A percentile compares a stretch with the other conserved stretches of the same genome.
phyloP scores from a whole-genome alignment of 2,113 vertebrate species.

The Platichthys flesus region DNA sequence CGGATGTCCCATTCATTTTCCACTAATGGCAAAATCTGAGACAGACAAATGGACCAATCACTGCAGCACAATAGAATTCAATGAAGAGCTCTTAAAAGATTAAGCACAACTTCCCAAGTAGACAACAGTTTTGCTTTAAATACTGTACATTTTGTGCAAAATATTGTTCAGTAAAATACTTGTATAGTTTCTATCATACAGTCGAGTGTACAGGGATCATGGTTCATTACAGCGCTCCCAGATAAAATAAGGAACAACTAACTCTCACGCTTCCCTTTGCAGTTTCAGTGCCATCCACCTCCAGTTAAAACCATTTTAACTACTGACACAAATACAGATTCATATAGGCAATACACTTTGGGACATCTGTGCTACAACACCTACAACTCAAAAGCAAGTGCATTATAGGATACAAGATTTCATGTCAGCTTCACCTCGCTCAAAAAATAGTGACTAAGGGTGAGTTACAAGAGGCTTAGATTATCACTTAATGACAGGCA shows the following conservation, averaged over 20 bases:
- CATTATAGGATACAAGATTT: not conserved
- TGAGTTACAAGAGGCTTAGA: not conserved
- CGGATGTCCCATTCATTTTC: too few relatives aligned
- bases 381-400: constrained; percentile 38
- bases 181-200: not conserved
- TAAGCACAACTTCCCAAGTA: not conserved
- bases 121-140: constrained; percentile 11
- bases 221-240: not conserved
- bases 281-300: constrained; percentile 4
- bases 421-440: not conserved
- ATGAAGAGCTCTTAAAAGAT: not conserved
- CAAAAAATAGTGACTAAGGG: not conserved
- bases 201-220: not conserved
- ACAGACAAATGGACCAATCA: not conserved
- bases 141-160: constrained; percentile 44
- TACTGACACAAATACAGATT: too few relatives aligned
- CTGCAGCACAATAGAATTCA: constrained; percentile 2
- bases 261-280: not conserved
- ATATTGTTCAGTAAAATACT: constrained; percentile 16
- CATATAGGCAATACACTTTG: not conserved
- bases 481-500: constrained; percentile 1
- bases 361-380: constrained; percentile 3
- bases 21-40: not conserved
- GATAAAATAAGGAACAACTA: not conserved
- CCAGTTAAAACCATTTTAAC: not conserved